Conservation (phyloP, 2,113 vertebrate genomes). For the Tachysurus fulvidraco region DNA sequence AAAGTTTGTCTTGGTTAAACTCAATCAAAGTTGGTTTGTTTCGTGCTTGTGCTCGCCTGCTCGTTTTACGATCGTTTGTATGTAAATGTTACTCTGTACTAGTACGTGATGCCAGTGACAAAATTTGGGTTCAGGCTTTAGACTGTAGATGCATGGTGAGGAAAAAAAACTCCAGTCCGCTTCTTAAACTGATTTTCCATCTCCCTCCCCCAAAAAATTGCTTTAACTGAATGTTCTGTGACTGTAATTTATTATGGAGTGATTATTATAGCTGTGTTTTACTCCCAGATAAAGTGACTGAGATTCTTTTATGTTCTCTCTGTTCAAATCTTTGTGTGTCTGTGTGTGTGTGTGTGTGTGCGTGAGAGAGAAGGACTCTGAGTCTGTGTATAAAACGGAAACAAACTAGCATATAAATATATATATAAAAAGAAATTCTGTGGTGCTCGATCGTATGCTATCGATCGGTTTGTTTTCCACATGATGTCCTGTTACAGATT, state of each 20-base stretch:
- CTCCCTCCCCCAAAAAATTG: slow-evolving; percentile 15
- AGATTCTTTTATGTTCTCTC: slow-evolving; percentile 1
- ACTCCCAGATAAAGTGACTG: slow-evolving; percentile 56
- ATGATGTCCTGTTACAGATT: not conserved
- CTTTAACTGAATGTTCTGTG: slow-evolving; percentile 71
- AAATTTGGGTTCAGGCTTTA: slow-evolving; percentile 73
- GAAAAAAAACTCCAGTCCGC: slow-evolving; percentile 60
- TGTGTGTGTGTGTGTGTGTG: slow-evolving; percentile 46
- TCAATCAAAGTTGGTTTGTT: slow-evolving; percentile 37
- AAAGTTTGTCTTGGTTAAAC: slow-evolving; percentile 40
- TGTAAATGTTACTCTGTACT: slow-evolving; percentile 67
- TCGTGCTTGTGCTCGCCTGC: slow-evolving; percentile 21
- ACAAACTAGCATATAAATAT: not conserved
- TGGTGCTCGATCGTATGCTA: not conserved
- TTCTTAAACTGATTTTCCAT: slow-evolving; percentile 55
- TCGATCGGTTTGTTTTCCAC: slow-evolving; percentile 10
- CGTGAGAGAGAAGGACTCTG: not conserved
- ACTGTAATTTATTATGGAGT: slow-evolving; percentile 75
- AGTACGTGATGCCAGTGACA: slow-evolving; percentile 71
- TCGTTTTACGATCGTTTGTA: slow-evolving; percentile 63
- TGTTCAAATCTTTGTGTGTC: slow-evolving; percentile 50
- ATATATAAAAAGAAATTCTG: too few species aligned
- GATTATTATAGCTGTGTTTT: slow-evolving; percentile 61
- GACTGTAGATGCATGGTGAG: slow-evolving; percentile 69
- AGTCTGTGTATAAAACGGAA: not conserved